phyloP scores from a whole-genome alignment of 1,140 invertebrate genomes.

The Harlomillsia oculata region DNA sequence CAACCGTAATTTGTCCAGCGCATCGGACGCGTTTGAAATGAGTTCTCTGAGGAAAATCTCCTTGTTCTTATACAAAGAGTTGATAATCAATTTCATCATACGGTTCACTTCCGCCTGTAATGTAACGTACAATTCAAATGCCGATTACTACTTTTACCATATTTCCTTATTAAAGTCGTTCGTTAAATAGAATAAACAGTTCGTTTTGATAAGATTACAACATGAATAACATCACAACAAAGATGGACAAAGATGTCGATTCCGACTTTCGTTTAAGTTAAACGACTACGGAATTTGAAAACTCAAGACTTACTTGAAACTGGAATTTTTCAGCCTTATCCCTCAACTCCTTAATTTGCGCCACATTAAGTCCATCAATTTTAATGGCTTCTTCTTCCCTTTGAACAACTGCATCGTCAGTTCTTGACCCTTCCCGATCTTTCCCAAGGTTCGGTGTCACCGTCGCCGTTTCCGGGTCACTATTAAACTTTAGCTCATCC shows the following conservation, averaged over 20 bases:
- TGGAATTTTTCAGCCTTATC: conserved; percentile 86
- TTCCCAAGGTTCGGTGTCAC: conserved; percentile 68
- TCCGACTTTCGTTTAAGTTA: too few relatives aligned
- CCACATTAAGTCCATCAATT: conserved; percentile 86
- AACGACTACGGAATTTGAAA: too few relatives aligned
- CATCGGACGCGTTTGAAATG: conserved; percentile 94
- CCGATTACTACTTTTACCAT: too few relatives aligned
- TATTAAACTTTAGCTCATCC: conserved; percentile 48
- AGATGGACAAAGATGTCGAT: too few relatives aligned
- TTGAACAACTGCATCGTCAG: conserved; percentile 67
- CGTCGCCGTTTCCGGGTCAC: too few relatives aligned
- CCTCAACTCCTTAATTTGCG: conserved; percentile 82
- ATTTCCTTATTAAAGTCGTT: too few relatives aligned
- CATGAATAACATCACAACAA: too few relatives aligned
- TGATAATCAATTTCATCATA: conserved; percentile 99
- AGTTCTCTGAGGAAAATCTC: conserved; percentile 97
- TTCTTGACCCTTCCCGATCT: conserved; percentile 69
- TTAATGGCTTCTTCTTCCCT: conserved; percentile 96
- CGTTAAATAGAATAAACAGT: too few relatives aligned
- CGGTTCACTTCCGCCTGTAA: conserved; percentile 80
- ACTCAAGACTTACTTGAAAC: conserved; percentile 64
- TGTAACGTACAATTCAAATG: too few relatives aligned
- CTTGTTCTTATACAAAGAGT: conserved; percentile 95
- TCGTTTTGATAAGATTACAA: too few relatives aligned
- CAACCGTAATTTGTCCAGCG: conserved; percentile 88